Conservation (phyloP, 2,113 vertebrate genomes). For the Zapornia atra region DNA sequence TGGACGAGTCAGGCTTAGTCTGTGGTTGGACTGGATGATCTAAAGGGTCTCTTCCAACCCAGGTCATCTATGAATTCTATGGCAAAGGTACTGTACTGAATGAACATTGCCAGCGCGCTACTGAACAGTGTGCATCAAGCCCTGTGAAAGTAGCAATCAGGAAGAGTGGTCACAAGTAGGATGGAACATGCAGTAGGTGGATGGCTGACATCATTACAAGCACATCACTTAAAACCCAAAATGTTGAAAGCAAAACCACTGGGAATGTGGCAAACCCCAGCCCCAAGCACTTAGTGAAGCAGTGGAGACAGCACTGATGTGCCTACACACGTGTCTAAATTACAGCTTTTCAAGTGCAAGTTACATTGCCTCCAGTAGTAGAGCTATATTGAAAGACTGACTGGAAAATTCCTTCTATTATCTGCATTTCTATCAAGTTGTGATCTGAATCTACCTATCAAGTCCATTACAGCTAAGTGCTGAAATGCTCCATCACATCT, state of each 20-base stretch:
- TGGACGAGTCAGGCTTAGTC: too few species aligned
- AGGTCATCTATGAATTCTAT: too few species aligned
- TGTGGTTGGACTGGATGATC: too few species aligned
- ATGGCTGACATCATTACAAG: not conserved
- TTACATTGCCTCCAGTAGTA: not conserved
- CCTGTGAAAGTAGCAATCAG: not conserved
- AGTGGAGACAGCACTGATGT: not conserved
- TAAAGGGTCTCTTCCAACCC: too few species aligned
- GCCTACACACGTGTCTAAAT: not conserved
- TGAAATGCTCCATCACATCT: not conserved
- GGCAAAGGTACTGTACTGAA: not conserved
- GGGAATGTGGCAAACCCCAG: not conserved
- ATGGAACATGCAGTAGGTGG: not conserved
- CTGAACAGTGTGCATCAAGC: rapidly evolving
- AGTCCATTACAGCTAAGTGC: not conserved
- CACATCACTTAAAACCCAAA: not conserved
- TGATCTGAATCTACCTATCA: not conserved
- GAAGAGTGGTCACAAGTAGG: not conserved
- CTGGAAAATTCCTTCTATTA: not conserved
- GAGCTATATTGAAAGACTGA: not conserved
- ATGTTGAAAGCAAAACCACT: not conserved
- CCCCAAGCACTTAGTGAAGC: not conserved
- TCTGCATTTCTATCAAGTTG: not conserved
- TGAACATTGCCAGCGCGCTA: not conserved
- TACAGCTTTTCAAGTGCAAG: not conserved